Base-by-base conservation (phyloP, 2,797 vertebrate genomes). In the Acomys russatus region DNA sequence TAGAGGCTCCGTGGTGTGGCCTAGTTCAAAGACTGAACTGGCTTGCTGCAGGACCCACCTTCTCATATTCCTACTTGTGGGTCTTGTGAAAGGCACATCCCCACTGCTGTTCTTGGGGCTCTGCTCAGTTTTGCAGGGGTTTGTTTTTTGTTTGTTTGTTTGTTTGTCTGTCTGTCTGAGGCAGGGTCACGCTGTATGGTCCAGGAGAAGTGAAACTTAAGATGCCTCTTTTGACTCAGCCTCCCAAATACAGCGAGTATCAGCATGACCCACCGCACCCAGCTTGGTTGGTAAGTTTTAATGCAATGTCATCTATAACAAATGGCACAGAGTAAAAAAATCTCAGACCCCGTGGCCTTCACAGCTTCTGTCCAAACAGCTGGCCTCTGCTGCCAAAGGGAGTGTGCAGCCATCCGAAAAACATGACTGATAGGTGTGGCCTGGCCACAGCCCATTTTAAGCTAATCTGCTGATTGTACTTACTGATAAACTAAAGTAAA, bases 401-500 rank as follows among this genome's bases (percentile, higher is more conserved):
- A 54, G 20, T 73, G 88, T 68, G 79, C 18, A 44, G 51, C 59
- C 11, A 30, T 0, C n/a, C 14, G 9, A 28, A 82, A 76, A 83
- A 90, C 0, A 9, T 68, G 82, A 93, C 71, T 3, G 54, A 89
- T 2, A 49, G 22, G 59, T 7, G 11, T 35, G 35, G 10, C 74
- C 23, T 30, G 68, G 56, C 76, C 59, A 30, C 1, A 14, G 51
- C 33, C 17, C 91, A 96, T 88, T 94, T 87, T 66, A 66, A 94
- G 88, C 83, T 96, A 28, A 68, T 88, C 79, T 95, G 28, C 15
- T 44, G 84, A 77, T 9, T 0, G 25, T 71, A 63, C n/a, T 94
- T 92, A 77, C 91, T 70, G 79, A 92, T 22, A 86, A 94, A 91
- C 59, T 71, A 91, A 94, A 95, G 79, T 87, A 89, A 94, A 95